A percentile compares a stretch with the other conserved stretches of the same genome.
Evolutionary conservation across 1,140 invertebrate genomes (phyloP).

Genomic region (Conopomorpha cramerella): DNA sequence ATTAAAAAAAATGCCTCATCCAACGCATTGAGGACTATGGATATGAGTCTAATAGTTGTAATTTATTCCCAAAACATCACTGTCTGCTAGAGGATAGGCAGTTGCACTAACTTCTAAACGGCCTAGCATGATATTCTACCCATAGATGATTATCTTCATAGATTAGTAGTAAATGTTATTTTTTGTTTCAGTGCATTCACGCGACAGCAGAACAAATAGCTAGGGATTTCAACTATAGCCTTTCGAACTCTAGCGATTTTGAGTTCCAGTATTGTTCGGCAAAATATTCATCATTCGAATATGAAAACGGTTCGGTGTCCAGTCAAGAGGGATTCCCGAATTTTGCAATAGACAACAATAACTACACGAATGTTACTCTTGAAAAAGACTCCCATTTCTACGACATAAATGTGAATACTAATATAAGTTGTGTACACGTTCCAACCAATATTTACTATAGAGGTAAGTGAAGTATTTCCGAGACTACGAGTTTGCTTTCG

Average conservation of each 20-base stretch:
- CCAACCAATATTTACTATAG: slow-evolving; percentile 92
- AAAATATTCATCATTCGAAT: slow-evolving; percentile 66
- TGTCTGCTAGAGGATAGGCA: too few relatives aligned
- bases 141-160: too few relatives aligned
- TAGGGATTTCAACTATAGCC: slow-evolving; percentile 62
- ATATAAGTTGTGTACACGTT: slow-evolving; percentile 86
- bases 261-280: slow-evolving; percentile 71
- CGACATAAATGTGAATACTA: slow-evolving; percentile 82
- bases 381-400: slow-evolving; percentile 82
- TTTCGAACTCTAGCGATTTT: slow-evolving; percentile 21
- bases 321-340: slow-evolving; percentile 14
- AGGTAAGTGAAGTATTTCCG: slow-evolving; percentile 58
- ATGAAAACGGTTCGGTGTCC: slow-evolving; percentile 15
- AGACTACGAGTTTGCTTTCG: too few relatives aligned
- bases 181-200: slow-evolving; percentile 71
- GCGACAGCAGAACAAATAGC: slow-evolving; percentile 68
- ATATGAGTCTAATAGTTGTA: too few relatives aligned
- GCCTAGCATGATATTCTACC: too few relatives aligned
- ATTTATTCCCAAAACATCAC: too few relatives aligned
- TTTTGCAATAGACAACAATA: slow-evolving; percentile 34
- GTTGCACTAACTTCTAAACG: too few relatives aligned
- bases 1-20: too few relatives aligned
- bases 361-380: slow-evolving; percentile 64
- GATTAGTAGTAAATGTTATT: too few relatives aligned
- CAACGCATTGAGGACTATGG: too few relatives aligned